Evolutionary conservation across 2,888 invertebrate species (phyloP).

Genomic region (Leptinotarsa haldemani): DNA sequence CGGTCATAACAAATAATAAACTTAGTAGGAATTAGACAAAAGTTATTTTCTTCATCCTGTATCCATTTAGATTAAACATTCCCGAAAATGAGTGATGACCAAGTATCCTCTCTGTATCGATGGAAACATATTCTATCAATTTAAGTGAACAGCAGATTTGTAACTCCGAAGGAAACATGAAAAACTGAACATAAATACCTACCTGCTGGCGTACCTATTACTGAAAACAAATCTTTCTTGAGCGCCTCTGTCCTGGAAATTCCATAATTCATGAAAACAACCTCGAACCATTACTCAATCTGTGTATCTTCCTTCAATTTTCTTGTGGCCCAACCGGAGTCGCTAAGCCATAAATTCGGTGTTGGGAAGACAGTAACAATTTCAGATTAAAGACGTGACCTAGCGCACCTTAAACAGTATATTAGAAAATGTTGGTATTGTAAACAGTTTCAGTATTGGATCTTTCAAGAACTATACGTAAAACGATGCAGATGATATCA

Average conservation of each 20-base stretch:
- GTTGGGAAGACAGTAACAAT: conserved; percentile 26
- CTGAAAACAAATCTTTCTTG: not conserved
- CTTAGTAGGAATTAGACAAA: too few species aligned
- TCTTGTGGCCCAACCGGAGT: conserved; percentile 14
- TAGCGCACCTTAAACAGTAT: conserved; percentile 25
- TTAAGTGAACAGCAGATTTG: not conserved
- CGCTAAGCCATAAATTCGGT: conserved; percentile 27
- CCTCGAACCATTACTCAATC: conserved; percentile 27
- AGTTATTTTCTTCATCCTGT: too few species aligned
- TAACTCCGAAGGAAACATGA: not conserved
- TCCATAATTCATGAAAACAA: conserved; percentile 31
- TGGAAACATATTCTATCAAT: not conserved
- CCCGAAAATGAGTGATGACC: too few species aligned
- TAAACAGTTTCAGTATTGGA: not conserved
- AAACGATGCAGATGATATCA: not conserved
- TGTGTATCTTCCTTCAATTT: conserved; percentile 15
- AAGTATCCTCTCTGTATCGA: too few species aligned
- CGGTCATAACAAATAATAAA: too few species aligned
- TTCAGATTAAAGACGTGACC: conserved; percentile 34
- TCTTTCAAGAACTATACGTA: not conserved
- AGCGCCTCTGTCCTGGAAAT: not conserved
- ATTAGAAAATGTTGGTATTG: conserved; percentile 23
- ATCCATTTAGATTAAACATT: too few species aligned
- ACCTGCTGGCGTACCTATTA: not conserved
- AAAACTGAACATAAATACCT: not conserved